phyloP scores from a whole-genome alignment of 2,797 vertebrate species.

The Pempheris klunzingeri region DNA sequence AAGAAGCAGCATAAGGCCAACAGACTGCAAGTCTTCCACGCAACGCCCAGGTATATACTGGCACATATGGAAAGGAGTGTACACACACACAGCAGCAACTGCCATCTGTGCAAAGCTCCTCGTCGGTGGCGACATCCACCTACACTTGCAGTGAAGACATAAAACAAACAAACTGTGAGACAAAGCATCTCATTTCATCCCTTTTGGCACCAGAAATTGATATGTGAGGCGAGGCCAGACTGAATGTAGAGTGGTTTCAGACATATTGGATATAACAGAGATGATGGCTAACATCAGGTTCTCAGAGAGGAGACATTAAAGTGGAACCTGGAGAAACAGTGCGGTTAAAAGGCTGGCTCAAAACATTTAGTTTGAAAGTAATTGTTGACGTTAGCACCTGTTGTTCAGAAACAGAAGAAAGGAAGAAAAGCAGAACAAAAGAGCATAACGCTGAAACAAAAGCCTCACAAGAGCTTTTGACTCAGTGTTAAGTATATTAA shows the following conservation, averaged over 20 bases:
- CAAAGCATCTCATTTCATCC: slow-evolving; percentile 43
- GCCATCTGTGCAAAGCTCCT: slow-evolving; percentile 60
- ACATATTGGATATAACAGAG: slow-evolving; percentile 24
- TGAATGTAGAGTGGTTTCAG: slow-evolving; percentile 11
- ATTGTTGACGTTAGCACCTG: neutral
- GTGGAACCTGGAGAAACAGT: slow-evolving; percentile 7
- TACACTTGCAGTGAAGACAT: slow-evolving; percentile 25
- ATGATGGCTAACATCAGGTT: slow-evolving; percentile 14
- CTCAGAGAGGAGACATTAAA: neutral
- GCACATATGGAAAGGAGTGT: slow-evolving; percentile 60
- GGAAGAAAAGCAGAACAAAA: neutral
- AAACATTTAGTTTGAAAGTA: neutral
- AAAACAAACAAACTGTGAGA: slow-evolving; percentile 59
- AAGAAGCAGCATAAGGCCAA: slow-evolving; percentile 55
- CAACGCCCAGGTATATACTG: slow-evolving; percentile 48
- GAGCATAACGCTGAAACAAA: neutral
- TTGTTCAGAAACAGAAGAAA: neutral
- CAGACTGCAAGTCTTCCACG: slow-evolving; percentile 52
- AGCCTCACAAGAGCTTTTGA: neutral
- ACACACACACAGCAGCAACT: slow-evolving; percentile 33
- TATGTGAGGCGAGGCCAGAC: slow-evolving; percentile 21
- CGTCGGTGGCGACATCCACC: slow-evolving; percentile 43
- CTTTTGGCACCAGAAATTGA: slow-evolving; percentile 39
- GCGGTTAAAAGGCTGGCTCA: neutral
- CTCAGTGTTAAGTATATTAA: neutral